Percentiles rank a stretch among this genome's conserved stretches.
These are phyloP conservation scores for Eupithecia vulgata DNA, from an alignment of 2,888 invertebrate species.

Conservation along the genomic window DNA sequence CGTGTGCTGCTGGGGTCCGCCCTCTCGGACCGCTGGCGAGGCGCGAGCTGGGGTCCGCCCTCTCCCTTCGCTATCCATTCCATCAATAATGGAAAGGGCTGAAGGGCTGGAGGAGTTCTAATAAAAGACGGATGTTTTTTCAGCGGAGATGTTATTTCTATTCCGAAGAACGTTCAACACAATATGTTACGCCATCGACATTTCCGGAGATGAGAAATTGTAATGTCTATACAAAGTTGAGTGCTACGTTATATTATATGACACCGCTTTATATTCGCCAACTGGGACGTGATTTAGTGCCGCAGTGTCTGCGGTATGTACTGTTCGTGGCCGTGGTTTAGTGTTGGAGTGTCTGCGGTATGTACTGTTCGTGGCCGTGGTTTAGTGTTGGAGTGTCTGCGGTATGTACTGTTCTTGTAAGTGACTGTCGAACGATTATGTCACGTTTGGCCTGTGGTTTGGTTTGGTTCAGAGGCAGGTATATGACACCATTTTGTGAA, in stretches of 20 bases:
- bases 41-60: not conserved
- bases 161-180: not conserved
- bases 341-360: not conserved
- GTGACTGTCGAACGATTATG: not conserved
- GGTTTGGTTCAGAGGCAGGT: too few species aligned
- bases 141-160: slow-evolving; percentile 10
- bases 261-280: not conserved
- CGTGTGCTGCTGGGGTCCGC: not conserved
- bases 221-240: not conserved
- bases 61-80: not conserved
- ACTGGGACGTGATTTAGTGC: not conserved
- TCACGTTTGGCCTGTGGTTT: not conserved
- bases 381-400: not conserved
- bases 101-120: not conserved
- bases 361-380: not conserved
- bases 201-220: slow-evolving; percentile 3
- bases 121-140: slow-evolving; percentile 13
- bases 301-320: not conserved
- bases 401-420: not conserved
- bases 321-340: not conserved
- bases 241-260: not conserved
- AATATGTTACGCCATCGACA: not conserved
- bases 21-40: not conserved
- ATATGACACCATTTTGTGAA: too few species aligned
- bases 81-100: not conserved